Evolutionary conservation across 2,113 vertebrate species (phyloP).

Genomic region (Gavia stellata): DNA sequence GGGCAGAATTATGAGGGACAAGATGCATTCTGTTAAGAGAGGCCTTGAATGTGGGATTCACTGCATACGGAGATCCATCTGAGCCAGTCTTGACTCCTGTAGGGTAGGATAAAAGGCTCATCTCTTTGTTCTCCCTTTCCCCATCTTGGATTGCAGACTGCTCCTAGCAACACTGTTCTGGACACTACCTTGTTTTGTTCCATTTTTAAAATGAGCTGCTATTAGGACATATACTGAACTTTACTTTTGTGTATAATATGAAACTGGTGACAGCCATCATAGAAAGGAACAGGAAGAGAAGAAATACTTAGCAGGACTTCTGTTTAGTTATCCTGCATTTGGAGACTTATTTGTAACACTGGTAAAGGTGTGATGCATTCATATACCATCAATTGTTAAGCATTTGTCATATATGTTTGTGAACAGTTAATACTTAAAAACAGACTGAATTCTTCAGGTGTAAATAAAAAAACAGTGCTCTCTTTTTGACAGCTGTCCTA

Average conservation of each 20-base stretch:
- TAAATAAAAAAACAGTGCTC: slow-evolving; percentile 19
- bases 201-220: background rate
- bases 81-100: background rate
- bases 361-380: background rate
- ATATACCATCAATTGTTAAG: background rate
- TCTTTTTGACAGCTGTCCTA: slow-evolving; percentile 18
- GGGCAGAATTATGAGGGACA: background rate
- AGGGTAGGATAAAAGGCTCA: background rate
- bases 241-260: background rate
- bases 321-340: background rate
- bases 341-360: background rate
- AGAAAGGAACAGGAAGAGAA: background rate
- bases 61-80: background rate
- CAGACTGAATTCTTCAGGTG: background rate
- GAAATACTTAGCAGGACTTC: background rate
- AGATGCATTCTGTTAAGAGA: background rate
- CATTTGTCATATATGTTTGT: background rate
- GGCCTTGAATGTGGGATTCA: background rate
- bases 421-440: background rate
- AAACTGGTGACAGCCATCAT: background rate
- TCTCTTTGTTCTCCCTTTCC: background rate
- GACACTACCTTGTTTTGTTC: background rate
- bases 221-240: background rate
- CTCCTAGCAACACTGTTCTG: background rate
- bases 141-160: background rate